Conservation (phyloP, 2,113 vertebrate species). For the Gymnorhina tibicen region DNA sequence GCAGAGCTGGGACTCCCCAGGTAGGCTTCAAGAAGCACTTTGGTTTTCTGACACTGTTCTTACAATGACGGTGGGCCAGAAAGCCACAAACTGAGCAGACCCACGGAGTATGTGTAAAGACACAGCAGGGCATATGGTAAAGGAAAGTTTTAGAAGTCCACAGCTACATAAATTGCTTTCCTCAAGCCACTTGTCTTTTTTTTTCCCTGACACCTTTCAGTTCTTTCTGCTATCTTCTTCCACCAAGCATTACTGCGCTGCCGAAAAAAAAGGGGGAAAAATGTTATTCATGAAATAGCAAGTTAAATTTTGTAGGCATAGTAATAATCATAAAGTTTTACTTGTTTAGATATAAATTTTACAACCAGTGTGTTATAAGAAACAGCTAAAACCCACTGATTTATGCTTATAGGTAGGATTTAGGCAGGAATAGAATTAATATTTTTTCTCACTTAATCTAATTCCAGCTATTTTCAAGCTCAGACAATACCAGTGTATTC, state of each 20-base stretch:
- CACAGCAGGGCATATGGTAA: background rate
- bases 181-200: background rate
- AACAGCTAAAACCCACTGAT: background rate
- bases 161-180: background rate
- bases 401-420: background rate
- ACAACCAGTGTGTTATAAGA: background rate
- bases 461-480: background rate
- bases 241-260: accelerated
- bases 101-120: accelerated
- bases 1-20: background rate
- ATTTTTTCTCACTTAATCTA: background rate
- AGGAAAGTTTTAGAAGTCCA: background rate
- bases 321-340: background rate
- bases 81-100: background rate
- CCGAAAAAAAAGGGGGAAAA: background rate
- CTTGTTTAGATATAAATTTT: background rate
- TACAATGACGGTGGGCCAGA: background rate
- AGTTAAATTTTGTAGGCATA: background rate
- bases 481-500: background rate
- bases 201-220: background rate
- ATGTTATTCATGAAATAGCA: background rate
- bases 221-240: background rate
- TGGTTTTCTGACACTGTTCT: background rate
- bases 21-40: background rate
- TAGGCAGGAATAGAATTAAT: background rate